Evolutionary conservation across 2,888 invertebrate species (phyloP), one percentile per base, ranked within the genome.

Genomic region (Micropterix aruncella): DNA sequence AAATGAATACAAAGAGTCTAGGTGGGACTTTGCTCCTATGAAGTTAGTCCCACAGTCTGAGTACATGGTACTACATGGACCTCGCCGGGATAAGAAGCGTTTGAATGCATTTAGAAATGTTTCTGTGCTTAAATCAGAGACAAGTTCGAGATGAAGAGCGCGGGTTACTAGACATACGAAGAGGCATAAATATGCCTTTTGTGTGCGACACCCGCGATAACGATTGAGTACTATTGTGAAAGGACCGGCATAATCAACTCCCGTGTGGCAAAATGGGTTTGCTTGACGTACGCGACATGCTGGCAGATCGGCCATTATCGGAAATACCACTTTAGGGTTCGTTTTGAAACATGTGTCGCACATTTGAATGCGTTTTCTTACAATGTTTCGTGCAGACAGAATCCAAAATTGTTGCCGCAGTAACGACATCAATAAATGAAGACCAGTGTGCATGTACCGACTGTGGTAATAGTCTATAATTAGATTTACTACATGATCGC

Each of bases 171-270:
- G n/a, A 40, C 46, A 46, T 1, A 46, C 38, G 19, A 46, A 46
- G 2, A 46, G 40, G 16, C 44, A 43, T 9, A 46, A 16, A 16
- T 46, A 46, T 5, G 41, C 45, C 27, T 45, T 45, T 3, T 38
- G 27, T 4, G 38, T 41, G 12, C 38, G 37, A 7, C 41, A 17
- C 2, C 45, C 43, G 3, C 47, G 40, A 18, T 37, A 39, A 2
- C 41, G 38, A 4, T 16, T 14, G 14, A 14, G 38, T 3, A 41
- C 41, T 9, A 44, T 19, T 7, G 16, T 19, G 15, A 46, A 46
- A 5, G 48, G 48, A 7, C 48, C 48, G 2, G 39, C 48, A 40
- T 43, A 46, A 18, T 48, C 48, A 3, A 48, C 48, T 9, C 16
- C 48, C 3, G 19, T 17, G 14, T 40, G 17, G n/a, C 4, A 5